Evolutionary conservation across 2,113 vertebrate species (phyloP).

Genomic region (human): GRCh38 chr12:15516501-15517000

Average conservation of each 20-base stretch:
- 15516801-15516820: conserved; percentile 94
- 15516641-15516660: too few relatives aligned
- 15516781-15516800: conserved; percentile 93
- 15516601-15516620: rapidly evolving
- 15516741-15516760: neutral
- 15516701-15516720: neutral
- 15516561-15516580: too few relatives aligned
- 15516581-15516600: too few relatives aligned
- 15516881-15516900: conserved; percentile 92
- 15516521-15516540: too few relatives aligned
- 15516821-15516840: conserved; percentile 94
- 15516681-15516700: neutral
- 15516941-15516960: conserved; percentile 95
- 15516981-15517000: neutral
- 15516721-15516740: neutral
- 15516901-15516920: conserved; percentile 97
- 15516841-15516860: conserved; percentile 95
- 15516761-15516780: conserved; percentile 95
- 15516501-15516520: too few relatives aligned
- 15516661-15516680: neutral
- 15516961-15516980: neutral
- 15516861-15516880: conserved; percentile 97
- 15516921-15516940: conserved; percentile 95
- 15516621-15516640: too few relatives aligned
- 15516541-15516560: too few relatives aligned